phyloP scores from a whole-genome alignment of 2,888 invertebrate species.

The Deilephila porcellus region DNA sequence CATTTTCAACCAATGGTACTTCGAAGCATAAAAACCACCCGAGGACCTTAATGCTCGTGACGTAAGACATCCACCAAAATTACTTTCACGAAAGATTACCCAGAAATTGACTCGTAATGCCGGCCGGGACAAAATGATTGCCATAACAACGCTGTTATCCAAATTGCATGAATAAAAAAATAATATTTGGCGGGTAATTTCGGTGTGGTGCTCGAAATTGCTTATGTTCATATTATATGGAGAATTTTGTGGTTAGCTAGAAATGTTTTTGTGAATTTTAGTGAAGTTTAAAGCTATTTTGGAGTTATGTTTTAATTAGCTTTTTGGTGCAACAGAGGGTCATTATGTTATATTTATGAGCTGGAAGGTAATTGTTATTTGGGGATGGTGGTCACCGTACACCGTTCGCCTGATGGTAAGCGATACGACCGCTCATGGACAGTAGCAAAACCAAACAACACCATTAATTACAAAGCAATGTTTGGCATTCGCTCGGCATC shows the following conservation, averaged over 20 bases:
- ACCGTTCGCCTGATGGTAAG: no score
- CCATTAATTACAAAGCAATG: no score
- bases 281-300: not conserved
- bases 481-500: no score
- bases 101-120: slow-evolving; percentile 39
- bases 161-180: slow-evolving; percentile 31
- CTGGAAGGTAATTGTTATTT: no score
- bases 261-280: not conserved
- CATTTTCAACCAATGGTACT: not conserved
- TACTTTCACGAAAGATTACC: slow-evolving; percentile 37
- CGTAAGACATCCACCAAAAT: slow-evolving; percentile 28
- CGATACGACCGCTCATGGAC: no score
- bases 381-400: no score
- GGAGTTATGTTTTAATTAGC: no score
- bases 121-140: slow-evolving; percentile 34
- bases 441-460: no score
- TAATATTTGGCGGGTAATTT: slow-evolving; percentile 26
- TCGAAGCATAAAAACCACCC: not conserved
- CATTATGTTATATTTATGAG: no score
- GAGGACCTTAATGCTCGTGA: slow-evolving; percentile 1
- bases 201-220: not conserved
- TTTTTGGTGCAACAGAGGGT: not conserved
- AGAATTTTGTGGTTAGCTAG: not conserved
- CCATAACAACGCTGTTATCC: slow-evolving; percentile 32
- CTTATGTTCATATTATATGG: not conserved